Percentiles rank a stretch among this genome's conserved stretches.
Evolutionary conservation across 2,888 invertebrate species (phyloP).

Genomic region (Harpalus rubripes): DNA sequence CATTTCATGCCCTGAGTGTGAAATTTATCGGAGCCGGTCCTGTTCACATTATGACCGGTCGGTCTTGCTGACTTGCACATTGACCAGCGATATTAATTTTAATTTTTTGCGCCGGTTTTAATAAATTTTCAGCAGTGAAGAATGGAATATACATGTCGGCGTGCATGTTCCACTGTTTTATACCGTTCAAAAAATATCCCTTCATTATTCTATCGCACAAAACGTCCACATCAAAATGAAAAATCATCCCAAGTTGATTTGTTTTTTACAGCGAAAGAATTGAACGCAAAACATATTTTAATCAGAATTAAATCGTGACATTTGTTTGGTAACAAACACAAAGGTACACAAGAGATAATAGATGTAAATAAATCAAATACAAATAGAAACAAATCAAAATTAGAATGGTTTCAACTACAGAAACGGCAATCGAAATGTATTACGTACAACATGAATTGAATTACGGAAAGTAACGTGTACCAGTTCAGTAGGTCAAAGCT

Average conservation of each 20-base stretch:
- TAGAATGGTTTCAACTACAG: too few species aligned
- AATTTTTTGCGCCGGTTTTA: slow-evolving; percentile 56
- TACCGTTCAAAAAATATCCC: slow-evolving; percentile 25
- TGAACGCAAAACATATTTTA: background rate
- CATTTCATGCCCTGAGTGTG: background rate
- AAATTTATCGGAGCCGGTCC: background rate
- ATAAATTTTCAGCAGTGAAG: slow-evolving; percentile 47
- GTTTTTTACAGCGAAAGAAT: background rate
- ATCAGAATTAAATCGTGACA: background rate
- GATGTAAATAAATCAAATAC: too few species aligned
- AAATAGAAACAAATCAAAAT: too few species aligned
- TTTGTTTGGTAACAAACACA: background rate
- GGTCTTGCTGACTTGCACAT: slow-evolving; percentile 46
- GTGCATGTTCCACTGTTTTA: slow-evolving; percentile 38
- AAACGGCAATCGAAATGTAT: too few species aligned
- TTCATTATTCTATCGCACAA: slow-evolving; percentile 12
- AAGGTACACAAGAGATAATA: too few species aligned
- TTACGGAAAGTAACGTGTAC: too few species aligned
- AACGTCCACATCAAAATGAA: slow-evolving; percentile 1
- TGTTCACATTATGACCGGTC: background rate
- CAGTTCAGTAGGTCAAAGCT: too few species aligned
- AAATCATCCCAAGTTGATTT: background rate
- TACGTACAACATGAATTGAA: too few species aligned
- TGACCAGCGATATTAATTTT: slow-evolving; percentile 56
- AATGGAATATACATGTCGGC: slow-evolving; percentile 53